These are phyloP conservation scores for Gymnosoma rotundatum DNA, from an alignment of 2,888 invertebrate species.

Conservation along the genomic window DNA sequence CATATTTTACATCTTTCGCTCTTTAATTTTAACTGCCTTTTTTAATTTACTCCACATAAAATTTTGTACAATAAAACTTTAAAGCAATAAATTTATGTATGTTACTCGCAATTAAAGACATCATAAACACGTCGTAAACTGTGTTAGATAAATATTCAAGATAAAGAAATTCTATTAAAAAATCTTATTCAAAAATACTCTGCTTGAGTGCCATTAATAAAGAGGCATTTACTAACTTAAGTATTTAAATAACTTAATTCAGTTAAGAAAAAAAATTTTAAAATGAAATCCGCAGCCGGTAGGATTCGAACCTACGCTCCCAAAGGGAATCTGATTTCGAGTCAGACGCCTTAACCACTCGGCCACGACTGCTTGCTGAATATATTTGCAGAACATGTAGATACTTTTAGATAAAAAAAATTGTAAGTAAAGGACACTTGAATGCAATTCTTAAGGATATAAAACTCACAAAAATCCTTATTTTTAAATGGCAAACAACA, in stretches of 20 bases:
- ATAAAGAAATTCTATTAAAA: background rate
- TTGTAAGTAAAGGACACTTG: too few species aligned
- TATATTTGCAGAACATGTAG: too few species aligned
- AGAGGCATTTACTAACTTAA: too few species aligned
- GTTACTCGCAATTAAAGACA: constrained; percentile 77
- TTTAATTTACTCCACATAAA: constrained; percentile 19
- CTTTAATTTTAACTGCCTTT: constrained; percentile 23
- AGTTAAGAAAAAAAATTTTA: background rate
- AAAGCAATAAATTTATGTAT: background rate
- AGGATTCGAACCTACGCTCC: constrained; percentile 94
- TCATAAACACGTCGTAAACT: constrained; percentile 80
- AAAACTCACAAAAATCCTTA: too few species aligned
- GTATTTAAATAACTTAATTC: too few species aligned
- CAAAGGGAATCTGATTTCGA: constrained; percentile 87
- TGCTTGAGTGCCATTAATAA: too few species aligned
- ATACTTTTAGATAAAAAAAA: background rate
- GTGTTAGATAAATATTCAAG: constrained; percentile 71
- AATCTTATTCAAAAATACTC: too few species aligned
- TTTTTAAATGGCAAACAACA: too few species aligned
- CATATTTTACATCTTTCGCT: constrained; percentile 17
- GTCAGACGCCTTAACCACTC: constrained; percentile 83
- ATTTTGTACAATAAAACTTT: background rate
- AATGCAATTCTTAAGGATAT: too few species aligned
- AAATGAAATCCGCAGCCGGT: constrained; percentile 86
- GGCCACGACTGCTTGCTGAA: constrained; percentile 81